Evolutionary conservation across 2,888 invertebrate species (phyloP).

Genomic region (Holacanthella duospinosa): DNA sequence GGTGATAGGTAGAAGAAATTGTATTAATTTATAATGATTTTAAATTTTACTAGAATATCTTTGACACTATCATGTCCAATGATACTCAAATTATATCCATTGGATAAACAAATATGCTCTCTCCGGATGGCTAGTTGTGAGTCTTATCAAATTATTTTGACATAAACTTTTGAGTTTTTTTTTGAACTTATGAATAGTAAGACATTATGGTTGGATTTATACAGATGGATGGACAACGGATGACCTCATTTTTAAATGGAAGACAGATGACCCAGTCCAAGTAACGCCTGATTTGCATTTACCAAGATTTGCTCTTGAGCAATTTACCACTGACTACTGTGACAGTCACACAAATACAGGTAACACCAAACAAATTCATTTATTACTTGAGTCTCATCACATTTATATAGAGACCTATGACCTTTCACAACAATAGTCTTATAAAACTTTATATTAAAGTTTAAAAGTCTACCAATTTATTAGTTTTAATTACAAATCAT

Average conservation of each 20-base stretch:
- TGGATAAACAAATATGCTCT: slow-evolving; percentile 91
- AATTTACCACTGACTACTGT: slow-evolving; percentile 89
- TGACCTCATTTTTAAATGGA: slow-evolving; percentile 92
- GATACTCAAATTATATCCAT: slow-evolving; percentile 91
- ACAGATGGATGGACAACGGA: slow-evolving; percentile 95
- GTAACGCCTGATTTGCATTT: slow-evolving; percentile 86
- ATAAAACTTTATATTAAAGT: too few species aligned
- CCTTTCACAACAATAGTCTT: too few species aligned
- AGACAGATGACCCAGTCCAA: slow-evolving; percentile 89
- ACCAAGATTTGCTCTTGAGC: slow-evolving; percentile 86
- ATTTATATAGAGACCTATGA: too few species aligned
- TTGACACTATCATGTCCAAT: slow-evolving; percentile 92
- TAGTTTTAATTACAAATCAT: too few species aligned
- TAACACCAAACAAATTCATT: too few species aligned
- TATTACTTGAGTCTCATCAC: too few species aligned
- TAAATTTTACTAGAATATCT: slow-evolving; percentile 83
- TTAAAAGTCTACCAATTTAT: too few species aligned
- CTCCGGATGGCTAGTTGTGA: slow-evolving; percentile 94
- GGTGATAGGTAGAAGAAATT: too few species aligned
- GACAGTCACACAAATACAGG: slow-evolving; percentile 95
- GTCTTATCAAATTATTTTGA: slow-evolving; percentile 43
- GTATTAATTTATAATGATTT: neutral
- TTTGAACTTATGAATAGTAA: neutral
- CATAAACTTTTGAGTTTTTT: neutral
- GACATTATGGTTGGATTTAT: slow-evolving; percentile 29